A percentile compares a stretch with the other conserved stretches of the same genome.
Conservation (phyloP, 2,888 invertebrate genomes). For the Macrosoma leucophasiata region DNA sequence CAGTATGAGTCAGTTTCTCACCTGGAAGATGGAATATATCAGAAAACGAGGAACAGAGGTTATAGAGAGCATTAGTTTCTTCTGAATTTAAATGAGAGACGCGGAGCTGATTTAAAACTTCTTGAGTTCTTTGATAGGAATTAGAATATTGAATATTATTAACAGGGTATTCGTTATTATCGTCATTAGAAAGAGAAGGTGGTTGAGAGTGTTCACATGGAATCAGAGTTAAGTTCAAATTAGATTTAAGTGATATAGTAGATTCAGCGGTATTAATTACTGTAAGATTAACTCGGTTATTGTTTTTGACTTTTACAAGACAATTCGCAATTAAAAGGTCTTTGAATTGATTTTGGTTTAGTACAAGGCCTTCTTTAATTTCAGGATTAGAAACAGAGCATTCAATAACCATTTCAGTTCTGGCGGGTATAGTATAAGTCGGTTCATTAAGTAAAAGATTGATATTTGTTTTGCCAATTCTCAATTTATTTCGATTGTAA, state of each 20-base stretch:
- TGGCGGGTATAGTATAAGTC: no score
- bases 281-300: slow-evolving; percentile 12
- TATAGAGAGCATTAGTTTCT: slow-evolving; percentile 10
- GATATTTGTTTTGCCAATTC: slow-evolving; percentile 3
- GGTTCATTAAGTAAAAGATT: slow-evolving; percentile 12
- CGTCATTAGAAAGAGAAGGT: no score
- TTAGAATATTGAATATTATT: slow-evolving; percentile 2
- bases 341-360: slow-evolving; percentile 13
- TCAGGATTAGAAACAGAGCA: slow-evolving; percentile 24
- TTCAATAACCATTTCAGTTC: no score
- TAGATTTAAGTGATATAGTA: slow-evolving; percentile 4
- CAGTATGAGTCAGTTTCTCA: slow-evolving; percentile 4
- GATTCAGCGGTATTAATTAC: slow-evolving; percentile 14
- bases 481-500: slow-evolving; percentile 3
- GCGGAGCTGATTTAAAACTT: slow-evolving; percentile 18
- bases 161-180: not conserved
- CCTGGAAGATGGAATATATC: slow-evolving; percentile 12
- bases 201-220: no score
- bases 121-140: slow-evolving; percentile 8
- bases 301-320: slow-evolving; percentile 18
- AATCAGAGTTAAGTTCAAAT: not conserved
- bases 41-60: slow-evolving; percentile 17
- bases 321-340: slow-evolving; percentile 15
- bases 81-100: slow-evolving; percentile 18
- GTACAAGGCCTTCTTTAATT: slow-evolving; percentile 19